These are phyloP conservation scores for Pteronotus mesoamericanus DNA, from an alignment of 2,797 vertebrate genomes.

Conservation along the genomic window DNA sequence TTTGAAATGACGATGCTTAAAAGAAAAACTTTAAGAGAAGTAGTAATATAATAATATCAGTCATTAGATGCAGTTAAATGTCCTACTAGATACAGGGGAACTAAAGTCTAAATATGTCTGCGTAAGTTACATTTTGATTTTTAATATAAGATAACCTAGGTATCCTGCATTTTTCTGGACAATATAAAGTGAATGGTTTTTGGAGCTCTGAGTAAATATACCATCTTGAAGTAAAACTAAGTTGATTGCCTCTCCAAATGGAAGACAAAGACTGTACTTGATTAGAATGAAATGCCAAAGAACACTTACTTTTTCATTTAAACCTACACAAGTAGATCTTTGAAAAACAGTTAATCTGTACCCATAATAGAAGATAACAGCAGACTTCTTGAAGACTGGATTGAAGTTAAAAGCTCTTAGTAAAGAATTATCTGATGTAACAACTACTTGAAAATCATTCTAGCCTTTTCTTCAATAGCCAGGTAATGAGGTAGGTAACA, in stretches of 20 bases:
- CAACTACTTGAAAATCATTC: neutral
- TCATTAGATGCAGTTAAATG: neutral
- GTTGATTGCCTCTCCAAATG: neutral
- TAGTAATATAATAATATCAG: neutral
- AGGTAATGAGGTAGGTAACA: neutral
- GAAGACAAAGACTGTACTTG: neutral
- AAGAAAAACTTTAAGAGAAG: neutral
- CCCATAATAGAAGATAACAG: neutral
- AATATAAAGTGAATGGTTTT: neutral
- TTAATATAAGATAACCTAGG: neutral
- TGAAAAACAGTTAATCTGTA: neutral
- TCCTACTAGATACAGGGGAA: neutral
- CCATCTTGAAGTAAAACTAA: neutral
- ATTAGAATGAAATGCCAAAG: neutral
- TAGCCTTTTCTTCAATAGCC: neutral
- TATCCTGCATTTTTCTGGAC: neutral
- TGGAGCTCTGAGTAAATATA: neutral
- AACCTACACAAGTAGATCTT: neutral
- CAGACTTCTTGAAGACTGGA: neutral
- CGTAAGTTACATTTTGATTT: neutral
- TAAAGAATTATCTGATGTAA: neutral
- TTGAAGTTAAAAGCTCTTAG: neutral
- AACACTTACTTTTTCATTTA: constrained; percentile 14
- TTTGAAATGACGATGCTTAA: neutral
- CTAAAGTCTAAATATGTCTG: neutral